Base-by-base conservation (phyloP, 2,113 vertebrate genomes). In the Reinhardtius hippoglossoides region DNA sequence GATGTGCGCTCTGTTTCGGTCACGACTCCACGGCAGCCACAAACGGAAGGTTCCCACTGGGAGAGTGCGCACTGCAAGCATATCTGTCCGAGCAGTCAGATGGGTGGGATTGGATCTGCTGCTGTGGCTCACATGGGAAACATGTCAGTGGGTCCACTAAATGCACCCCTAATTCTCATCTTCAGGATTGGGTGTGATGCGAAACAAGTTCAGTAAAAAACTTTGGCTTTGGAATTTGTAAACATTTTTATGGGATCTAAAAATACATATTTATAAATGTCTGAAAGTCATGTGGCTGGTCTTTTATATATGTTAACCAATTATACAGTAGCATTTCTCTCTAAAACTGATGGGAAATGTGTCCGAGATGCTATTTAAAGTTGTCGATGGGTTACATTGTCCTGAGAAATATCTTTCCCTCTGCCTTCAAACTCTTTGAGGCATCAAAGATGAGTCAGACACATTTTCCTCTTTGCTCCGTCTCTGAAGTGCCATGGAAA, bases 401-500 rank as follows among this genome's bases (percentile, higher is more conserved):
- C 80, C 78, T 84, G 90, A 92, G 92, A 94, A 96, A 93, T 88
- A 91, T 78, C 86, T 83, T 7, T 91, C 86, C 91, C 91, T 62
- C 92, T 93, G 85, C 92, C 89, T 92, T 84, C 75, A 90, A 83
- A 87, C 82, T 84, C 83, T 92, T 92, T 88, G 92, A 93, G 82
- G 85, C 86, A 93, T 93, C 93, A 91, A 90, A 92, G 84, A 91
- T 86, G 87, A 90, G 79, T 86, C 88, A 74, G 71, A 83, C 83
- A 46, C 82, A 63, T 86, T 90, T 86, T 90, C 88, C 82, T 84
- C 87, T 76, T 80, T 86, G 67, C 76, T 70, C 61, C 61, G 23
- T 24, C 86, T 91, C 83, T 89, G 85, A 92, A 92, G 91, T 95
- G 82, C 94, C 95, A 94, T 94, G 93, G 95, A 93, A 95, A 96